Evolutionary conservation across 2,113 vertebrate species (phyloP), one percentile per base, ranked within the genome.

Genomic region (Columba livia): DNA sequence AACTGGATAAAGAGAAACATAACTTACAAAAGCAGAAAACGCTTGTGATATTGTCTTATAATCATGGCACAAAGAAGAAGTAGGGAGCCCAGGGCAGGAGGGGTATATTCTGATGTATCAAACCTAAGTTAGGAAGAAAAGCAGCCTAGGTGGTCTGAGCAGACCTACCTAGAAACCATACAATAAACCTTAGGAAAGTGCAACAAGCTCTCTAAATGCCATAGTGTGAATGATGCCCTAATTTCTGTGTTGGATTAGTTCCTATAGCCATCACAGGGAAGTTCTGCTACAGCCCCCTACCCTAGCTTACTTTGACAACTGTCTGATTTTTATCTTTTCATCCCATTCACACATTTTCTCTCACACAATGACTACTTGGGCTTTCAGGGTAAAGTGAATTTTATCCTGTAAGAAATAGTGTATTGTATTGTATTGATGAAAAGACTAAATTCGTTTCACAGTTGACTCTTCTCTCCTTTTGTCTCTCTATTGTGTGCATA

Each of bases 311-410:
- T 93, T 89, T 96, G 77, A 87, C 57, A 65, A 88, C 62, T 92
- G 60, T 28, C 71, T 93, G 85, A 85, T 88, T 92, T 96, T 84
- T 89, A 79, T 79, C 96, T 94, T 94, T 96, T 95, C 62, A 96
- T 93, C 65, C 88, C 83, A 92, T 94, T 96, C 90, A 94, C 57
- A 54, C 57, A 38, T 92, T 89, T 93, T 81, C 34, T 79, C 5
- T 79, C 86, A 82, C 84, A 97, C 36, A 92, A 81, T 85, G 90
- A 95, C 92, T 92, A 93, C 90, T 85, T 81, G 36, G 79, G 61
- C 69, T 94, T 94, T 91, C 69, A 96, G 70, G 14, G 70, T 61
- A 94, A 88, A 67, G 85, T 87, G 94, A 92, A 69, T 92, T 95
- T 87, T 86, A 69, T 79, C 65, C 38, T 90, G 31, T 85, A 92